phyloP scores from a whole-genome alignment of 2,888 invertebrate genomes.

The Scaptomyza polygonia region DNA sequence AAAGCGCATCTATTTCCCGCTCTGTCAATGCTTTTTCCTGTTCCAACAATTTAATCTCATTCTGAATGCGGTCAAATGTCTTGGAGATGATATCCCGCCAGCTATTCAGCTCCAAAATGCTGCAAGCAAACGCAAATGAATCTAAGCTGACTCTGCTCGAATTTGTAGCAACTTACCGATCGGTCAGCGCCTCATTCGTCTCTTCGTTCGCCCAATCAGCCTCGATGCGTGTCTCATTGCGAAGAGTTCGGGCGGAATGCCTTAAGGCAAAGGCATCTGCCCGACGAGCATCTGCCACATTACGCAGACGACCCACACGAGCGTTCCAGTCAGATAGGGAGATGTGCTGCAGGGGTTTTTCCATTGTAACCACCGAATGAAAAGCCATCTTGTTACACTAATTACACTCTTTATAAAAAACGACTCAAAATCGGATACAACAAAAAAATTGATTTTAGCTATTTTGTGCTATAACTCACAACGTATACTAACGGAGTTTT shows the following conservation, averaged over 20 bases:
- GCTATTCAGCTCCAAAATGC: slow-evolving; percentile 86
- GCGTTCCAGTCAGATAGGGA: slow-evolving; percentile 91
- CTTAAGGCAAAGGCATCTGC: slow-evolving; percentile 90
- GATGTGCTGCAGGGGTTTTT: slow-evolving; percentile 89
- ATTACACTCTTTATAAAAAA: background rate
- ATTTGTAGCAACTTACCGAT: slow-evolving; percentile 84
- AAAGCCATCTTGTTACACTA: slow-evolving; percentile 70
- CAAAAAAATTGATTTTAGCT: background rate
- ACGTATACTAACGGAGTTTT: slow-evolving; percentile 26
- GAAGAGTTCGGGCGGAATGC: slow-evolving; percentile 88
- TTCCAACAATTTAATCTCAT: slow-evolving; percentile 87
- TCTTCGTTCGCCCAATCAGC: slow-evolving; percentile 92
- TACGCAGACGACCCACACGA: slow-evolving; percentile 89
- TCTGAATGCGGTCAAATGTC: slow-evolving; percentile 86
- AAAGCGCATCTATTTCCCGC: slow-evolving; percentile 89
- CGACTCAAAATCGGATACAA: background rate
- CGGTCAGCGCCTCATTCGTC: slow-evolving; percentile 89
- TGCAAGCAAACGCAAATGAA: slow-evolving; percentile 16
- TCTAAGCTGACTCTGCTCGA: background rate
- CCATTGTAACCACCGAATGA: slow-evolving; percentile 86
- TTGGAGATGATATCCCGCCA: slow-evolving; percentile 86
- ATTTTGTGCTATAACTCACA: slow-evolving; percentile 26
- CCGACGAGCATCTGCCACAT: slow-evolving; percentile 88
- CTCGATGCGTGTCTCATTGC: slow-evolving; percentile 90
- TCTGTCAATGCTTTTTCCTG: slow-evolving; percentile 91